Evolutionary conservation across 2,888 invertebrate species (phyloP), one percentile per base, ranked within the genome.

Genomic region (Campoplex nolae): DNA sequence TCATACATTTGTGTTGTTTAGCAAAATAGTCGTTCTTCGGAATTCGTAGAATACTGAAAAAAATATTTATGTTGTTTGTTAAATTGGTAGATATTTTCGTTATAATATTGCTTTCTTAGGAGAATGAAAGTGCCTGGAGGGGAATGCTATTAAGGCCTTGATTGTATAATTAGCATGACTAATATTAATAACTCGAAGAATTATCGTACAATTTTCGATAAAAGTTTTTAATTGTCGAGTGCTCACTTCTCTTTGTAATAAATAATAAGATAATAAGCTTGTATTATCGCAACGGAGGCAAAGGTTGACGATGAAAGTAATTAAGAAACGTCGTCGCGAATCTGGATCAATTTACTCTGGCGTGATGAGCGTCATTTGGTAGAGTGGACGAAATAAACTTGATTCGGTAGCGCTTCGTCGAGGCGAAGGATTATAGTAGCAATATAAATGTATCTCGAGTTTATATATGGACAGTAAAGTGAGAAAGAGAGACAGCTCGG

Each of bases 251-350:
- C n/a, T 62, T 80, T 11, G 68, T n/a, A 80, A 84, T 80, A 84
- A 85, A 81, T 85, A 85, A 76, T 73, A 48, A 76, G 76, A 74
- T 76, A 83, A 76, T 70, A 32, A 48, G 70, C 42, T 51, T 62
- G n/a, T 23, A 67, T 73, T 56, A 45, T 76, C 76, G 68, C 45
- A 65, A 71, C 58, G 13, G 79, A 79, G 75, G 45, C 67, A 51
- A 84, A 81, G 80, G 35, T 81, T 68, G 62, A 28, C 16, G 86
- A 81, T 82, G 78, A 56, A 62, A 70, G 74, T 87, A 87, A 87
- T 84, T 87, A 84, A 87, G 73, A 78, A 82, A 73, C 62, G 68
- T 82, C 79, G 62, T 58, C 73, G 67, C n/a, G 67, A 81, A 84
- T 83, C 79, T 35, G 45, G 23, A 45, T 48, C 45, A 75, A 77